Conservation (phyloP, 2,113 vertebrate genomes). For the Miniopterus natalensis region DNA sequence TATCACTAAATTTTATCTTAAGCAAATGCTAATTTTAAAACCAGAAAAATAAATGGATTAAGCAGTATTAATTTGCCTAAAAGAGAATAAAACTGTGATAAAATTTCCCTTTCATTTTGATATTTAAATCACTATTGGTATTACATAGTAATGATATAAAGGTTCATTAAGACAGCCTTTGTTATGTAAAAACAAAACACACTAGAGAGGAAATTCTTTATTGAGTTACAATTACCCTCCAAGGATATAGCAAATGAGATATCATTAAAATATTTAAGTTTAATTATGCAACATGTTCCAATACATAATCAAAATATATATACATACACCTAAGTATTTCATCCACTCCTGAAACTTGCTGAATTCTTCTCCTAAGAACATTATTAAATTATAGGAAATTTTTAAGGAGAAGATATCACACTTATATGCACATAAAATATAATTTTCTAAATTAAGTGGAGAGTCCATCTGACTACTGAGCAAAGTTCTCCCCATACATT, state of each 20-base stretch:
- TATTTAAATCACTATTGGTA: slow-evolving; percentile 75
- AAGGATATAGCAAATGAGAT: slow-evolving; percentile 74
- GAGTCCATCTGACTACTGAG: neutral
- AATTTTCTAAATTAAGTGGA: neutral
- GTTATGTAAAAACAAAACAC: slow-evolving; percentile 78
- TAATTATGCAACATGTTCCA: slow-evolving; percentile 60
- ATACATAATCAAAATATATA: slow-evolving; percentile 67
- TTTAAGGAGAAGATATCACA: neutral
- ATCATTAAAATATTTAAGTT: slow-evolving; percentile 80
- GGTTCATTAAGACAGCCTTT: slow-evolving; percentile 77
- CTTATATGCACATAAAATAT: neutral
- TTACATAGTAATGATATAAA: slow-evolving; percentile 74
- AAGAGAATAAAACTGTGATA: slow-evolving; percentile 55
- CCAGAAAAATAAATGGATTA: slow-evolving; percentile 69
- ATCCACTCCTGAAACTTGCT: neutral
- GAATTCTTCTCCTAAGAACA: slow-evolving; percentile 22
- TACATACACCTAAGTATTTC: neutral
- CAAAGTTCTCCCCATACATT: neutral
- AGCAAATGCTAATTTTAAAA: slow-evolving; percentile 64
- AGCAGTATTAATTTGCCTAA: slow-evolving; percentile 71
- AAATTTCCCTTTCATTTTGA: slow-evolving; percentile 73
- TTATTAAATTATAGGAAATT: slow-evolving; percentile 40
- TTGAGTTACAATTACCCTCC: slow-evolving; percentile 67
- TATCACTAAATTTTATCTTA: slow-evolving; percentile 56
- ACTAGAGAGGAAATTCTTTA: slow-evolving; percentile 65